These are phyloP conservation scores for Drosophila stalkeri DNA, from an alignment of 2,888 invertebrate species.

Conservation along the genomic window DNA sequence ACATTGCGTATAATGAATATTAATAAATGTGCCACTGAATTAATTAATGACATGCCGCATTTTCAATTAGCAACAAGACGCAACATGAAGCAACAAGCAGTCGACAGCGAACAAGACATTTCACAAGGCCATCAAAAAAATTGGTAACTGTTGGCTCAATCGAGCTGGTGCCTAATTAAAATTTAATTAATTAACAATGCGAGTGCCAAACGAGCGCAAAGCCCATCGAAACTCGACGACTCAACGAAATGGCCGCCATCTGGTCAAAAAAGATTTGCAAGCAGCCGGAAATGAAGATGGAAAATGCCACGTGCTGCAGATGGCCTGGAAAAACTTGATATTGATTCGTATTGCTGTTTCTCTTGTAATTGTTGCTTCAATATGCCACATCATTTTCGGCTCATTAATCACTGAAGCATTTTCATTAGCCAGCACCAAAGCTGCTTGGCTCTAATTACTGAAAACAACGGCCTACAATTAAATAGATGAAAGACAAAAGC, in stretches of 20 bases:
- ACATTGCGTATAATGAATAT: slow-evolving; percentile 74
- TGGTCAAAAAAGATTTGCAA: slow-evolving; percentile 31
- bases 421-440: slow-evolving; percentile 61
- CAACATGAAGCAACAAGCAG: slow-evolving; percentile 35
- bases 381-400: slow-evolving; percentile 78
- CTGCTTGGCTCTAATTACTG: slow-evolving; percentile 45
- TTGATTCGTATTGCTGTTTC: slow-evolving; percentile 42
- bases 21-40: slow-evolving; percentile 71
- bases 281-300: slow-evolving; percentile 36
- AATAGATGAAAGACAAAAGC: slow-evolving; percentile 36
- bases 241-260: slow-evolving; percentile 49
- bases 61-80: slow-evolving; percentile 66
- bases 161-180: slow-evolving; percentile 64
- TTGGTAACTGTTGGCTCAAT: background rate
- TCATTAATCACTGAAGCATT: slow-evolving; percentile 72
- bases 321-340: slow-evolving; percentile 46
- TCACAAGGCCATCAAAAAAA: slow-evolving; percentile 48
- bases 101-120: slow-evolving; percentile 58
- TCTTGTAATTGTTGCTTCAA: slow-evolving; percentile 66
- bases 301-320: slow-evolving; percentile 47
- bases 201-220: slow-evolving; percentile 34
- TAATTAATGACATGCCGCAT: slow-evolving; percentile 61
- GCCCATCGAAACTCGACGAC: slow-evolving; percentile 29
- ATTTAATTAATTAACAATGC: slow-evolving; percentile 76
- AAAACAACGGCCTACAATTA: background rate